Evolutionary conservation across 2,113 vertebrate species (phyloP), one percentile per base, ranked within the genome.

Genomic region (Pseudopodoces humilis): DNA sequence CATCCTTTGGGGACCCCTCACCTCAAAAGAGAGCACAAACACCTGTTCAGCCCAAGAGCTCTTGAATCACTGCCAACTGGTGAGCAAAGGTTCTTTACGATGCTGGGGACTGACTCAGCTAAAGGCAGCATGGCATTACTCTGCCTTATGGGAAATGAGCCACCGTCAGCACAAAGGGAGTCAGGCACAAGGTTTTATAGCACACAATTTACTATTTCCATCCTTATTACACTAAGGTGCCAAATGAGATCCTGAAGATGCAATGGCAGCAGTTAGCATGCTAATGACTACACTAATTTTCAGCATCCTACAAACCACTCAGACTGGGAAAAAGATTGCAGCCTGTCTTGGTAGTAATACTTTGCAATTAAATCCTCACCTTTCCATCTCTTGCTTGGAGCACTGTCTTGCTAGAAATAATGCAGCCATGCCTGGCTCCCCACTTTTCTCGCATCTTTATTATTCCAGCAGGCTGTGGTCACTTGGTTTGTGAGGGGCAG

Each of bases 241-340:
- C 74, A 91, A 80, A 84, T 1, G 2, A 89, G 93, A 94, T 85
- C 70, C 74, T 58, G 62, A 87, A 92, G 67, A 87, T 95, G 92
- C 94, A 95, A 69, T 17, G 11, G n/a, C 83, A 64, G 18, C 71
- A 90, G 71, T 86, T 77, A 69, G 27, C 31, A 86, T 64, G 49
- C 69, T 87, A 92, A 94, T 76, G 28, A 49, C 31, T 43, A 7
- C 9, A 22, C 20, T 85, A 9, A n/a, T 75, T 60, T 84, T 37
- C 65, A 92, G 74, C 64, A 63, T 71, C 64, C 81, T 50, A 23
- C 10, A 64, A 81, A 82, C 77, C 56, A 79, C 56, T 33, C 30
- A n/a, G 56, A 28, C 56, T 59, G 52, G 76, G 47, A 37, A 75
- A 46, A 71, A 70, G 67, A 49, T 18, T 56, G 60, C 56, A 64